phyloP scores from a whole-genome alignment of 2,888 invertebrate species.

The Elmis aenea region DNA sequence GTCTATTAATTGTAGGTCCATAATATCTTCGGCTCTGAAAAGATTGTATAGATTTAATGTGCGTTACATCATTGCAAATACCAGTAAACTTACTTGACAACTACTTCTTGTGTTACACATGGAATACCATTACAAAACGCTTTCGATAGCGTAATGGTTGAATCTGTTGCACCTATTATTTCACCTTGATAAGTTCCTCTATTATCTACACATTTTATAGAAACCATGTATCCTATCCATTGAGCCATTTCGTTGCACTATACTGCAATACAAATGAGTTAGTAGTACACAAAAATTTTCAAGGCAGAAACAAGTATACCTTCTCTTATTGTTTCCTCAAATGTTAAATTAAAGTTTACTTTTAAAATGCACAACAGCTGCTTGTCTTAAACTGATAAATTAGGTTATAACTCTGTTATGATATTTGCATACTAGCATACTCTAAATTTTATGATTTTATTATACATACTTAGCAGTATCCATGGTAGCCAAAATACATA shows the following conservation, averaged over 20 bases:
- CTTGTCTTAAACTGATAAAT: too few species aligned
- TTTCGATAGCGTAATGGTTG: constrained; percentile 68
- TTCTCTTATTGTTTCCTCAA: too few species aligned
- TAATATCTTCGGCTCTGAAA: constrained; percentile 66
- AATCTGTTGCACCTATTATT: constrained; percentile 68
- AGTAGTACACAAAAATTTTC: too few species aligned
- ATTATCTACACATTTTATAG: constrained; percentile 74
- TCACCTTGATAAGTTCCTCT: constrained; percentile 77
- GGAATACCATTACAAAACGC: constrained; percentile 79
- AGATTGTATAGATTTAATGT: constrained; percentile 9
- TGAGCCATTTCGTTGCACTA: constrained; percentile 57
- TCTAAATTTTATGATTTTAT: too few species aligned
- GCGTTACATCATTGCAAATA: constrained; percentile 1
- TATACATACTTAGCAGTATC: too few species aligned
- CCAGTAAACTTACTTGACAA: constrained; percentile 52
- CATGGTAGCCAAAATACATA: too few species aligned
- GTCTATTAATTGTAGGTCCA: constrained; percentile 70
- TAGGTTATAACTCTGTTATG: too few species aligned
- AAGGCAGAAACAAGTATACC: too few species aligned
- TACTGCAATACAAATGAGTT: too few species aligned
- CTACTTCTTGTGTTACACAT: constrained; percentile 54
- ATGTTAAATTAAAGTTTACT: too few species aligned
- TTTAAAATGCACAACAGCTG: too few species aligned
- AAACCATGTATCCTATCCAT: constrained; percentile 77
- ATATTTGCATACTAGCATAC: too few species aligned